Evolutionary conservation across 2,888 invertebrate species (phyloP).

Genomic region (Microdon myrmicae): DNA sequence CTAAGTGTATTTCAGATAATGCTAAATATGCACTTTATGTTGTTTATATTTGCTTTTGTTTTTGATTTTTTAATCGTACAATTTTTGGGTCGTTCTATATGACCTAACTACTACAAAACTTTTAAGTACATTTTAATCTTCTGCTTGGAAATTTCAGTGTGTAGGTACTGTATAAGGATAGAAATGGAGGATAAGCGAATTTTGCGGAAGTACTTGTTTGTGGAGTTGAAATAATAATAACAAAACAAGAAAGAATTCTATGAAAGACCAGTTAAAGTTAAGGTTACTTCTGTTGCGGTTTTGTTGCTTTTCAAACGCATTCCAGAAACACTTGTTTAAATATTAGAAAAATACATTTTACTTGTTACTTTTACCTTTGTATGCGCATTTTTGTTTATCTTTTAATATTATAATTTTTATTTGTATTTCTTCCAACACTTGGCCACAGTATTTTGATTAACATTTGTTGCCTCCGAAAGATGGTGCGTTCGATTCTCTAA

Average conservation of each 20-base stretch:
- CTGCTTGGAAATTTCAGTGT: slow-evolving; percentile 3
- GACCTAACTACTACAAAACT: slow-evolving; percentile 43
- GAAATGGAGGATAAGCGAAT: slow-evolving; percentile 25
- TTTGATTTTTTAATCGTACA: slow-evolving; percentile 6
- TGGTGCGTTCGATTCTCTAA: no score
- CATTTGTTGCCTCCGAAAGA: no score
- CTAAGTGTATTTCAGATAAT: slow-evolving; percentile 42
- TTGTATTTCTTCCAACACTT: slow-evolving; percentile 9
- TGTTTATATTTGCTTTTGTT: no score
- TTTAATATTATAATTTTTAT: slow-evolving; percentile 38
- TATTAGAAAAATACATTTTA: slow-evolving; percentile 52
- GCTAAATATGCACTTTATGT: slow-evolving; percentile 24
- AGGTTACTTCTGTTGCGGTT: slow-evolving; percentile 9
- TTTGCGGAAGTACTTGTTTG: slow-evolving; percentile 2
- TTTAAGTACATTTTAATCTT: slow-evolving; percentile 45
- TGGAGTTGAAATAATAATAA: slow-evolving; percentile 26
- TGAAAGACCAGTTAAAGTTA: background rate
- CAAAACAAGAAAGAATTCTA: background rate
- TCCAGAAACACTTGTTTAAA: slow-evolving; percentile 41
- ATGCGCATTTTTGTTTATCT: slow-evolving; percentile 47
- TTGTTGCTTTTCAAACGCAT: slow-evolving; percentile 27
- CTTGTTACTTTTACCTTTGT: no score
- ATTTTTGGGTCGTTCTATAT: no score
- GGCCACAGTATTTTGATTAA: no score
- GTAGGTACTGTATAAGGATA: slow-evolving; percentile 45